These are phyloP conservation scores for Naja naja DNA, from an alignment of 2,113 vertebrate species.

Conservation along the genomic window DNA sequence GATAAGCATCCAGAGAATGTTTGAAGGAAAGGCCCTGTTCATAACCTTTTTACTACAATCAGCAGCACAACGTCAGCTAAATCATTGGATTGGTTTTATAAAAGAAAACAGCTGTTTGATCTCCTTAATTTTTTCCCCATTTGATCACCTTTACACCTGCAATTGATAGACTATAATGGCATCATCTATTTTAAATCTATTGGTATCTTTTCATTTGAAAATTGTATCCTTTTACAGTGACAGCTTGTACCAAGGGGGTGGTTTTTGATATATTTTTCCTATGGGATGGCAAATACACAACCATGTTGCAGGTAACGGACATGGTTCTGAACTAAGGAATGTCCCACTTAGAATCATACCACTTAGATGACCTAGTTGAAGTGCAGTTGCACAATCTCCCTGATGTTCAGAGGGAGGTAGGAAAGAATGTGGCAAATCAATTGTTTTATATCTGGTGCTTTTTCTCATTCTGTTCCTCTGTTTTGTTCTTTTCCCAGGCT, in stretches of 20 bases:
- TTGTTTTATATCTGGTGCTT: neutral
- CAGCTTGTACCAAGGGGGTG: neutral
- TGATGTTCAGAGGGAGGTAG: neutral
- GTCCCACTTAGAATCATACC: neutral
- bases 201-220: neutral
- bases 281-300: neutral
- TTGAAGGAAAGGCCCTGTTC: neutral
- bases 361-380: neutral
- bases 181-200: neutral
- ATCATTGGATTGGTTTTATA: neutral
- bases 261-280: neutral
- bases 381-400: neutral
- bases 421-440: constrained; percentile 30
- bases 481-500: constrained; percentile 9
- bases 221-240: neutral
- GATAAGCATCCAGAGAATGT: neutral
- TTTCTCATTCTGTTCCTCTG: neutral
- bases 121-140: neutral
- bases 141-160: neutral
- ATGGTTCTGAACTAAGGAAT: neutral
- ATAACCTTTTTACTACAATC: neutral
- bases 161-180: neutral
- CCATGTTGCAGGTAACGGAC: neutral
- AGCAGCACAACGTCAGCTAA: neutral
- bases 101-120: neutral